phyloP scores from a whole-genome alignment of 2,797 vertebrate genomes.

The Peromyscus attwateri region DNA sequence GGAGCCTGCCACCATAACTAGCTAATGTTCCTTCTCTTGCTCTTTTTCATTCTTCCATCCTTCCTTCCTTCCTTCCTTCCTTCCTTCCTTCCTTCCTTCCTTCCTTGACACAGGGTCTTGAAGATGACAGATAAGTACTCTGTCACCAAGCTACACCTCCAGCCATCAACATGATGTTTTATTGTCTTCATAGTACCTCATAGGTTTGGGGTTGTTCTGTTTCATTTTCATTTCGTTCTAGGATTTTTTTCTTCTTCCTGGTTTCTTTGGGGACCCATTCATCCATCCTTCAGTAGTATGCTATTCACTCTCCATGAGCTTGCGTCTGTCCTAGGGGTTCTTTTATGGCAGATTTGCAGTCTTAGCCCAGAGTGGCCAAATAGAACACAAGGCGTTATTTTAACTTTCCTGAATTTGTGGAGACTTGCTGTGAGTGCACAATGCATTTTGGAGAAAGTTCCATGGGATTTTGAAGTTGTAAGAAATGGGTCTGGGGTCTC shows the following conservation, averaged over 20 bases:
- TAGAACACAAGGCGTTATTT: background rate
- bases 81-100: background rate
- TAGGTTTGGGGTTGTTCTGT: background rate
- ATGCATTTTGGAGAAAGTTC: background rate
- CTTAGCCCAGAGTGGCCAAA: background rate
- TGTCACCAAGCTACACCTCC: background rate
- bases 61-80: background rate
- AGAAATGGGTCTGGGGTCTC: background rate
- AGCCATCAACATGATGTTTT: background rate
- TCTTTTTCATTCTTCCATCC: background rate
- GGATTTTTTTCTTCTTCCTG: background rate
- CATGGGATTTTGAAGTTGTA: background rate
- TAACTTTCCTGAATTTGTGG: background rate
- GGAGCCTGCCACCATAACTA: background rate
- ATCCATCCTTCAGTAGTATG: background rate
- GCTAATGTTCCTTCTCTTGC: background rate
- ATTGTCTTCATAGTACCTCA: background rate
- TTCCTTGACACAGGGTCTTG: background rate
- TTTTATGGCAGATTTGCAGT: background rate
- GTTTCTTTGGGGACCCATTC: background rate
- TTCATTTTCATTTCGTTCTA: background rate
- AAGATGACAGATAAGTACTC: background rate
- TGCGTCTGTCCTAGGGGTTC: background rate
- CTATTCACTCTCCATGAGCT: background rate
- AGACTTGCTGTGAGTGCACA: background rate